phyloP scores from a whole-genome alignment of 2,113 vertebrate species.

The Todiramphus chloris region DNA sequence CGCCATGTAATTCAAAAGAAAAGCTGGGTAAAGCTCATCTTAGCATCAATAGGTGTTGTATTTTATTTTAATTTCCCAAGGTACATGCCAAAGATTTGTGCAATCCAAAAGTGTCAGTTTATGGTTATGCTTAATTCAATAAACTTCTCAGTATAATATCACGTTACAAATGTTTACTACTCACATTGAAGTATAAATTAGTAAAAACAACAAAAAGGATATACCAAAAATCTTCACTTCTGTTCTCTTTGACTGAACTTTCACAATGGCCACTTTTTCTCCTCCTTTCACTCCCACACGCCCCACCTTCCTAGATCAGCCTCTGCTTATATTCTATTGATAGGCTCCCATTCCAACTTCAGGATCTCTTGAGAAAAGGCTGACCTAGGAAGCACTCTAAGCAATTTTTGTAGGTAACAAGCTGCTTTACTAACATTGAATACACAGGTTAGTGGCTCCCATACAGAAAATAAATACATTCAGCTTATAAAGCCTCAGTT shows the following conservation, averaged over 20 bases:
- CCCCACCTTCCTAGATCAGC: not conserved
- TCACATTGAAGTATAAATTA: not conserved
- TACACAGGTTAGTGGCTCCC: not conserved
- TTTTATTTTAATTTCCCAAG: slow-evolving; percentile 24
- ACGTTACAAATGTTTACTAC: not conserved
- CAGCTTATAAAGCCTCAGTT: not conserved
- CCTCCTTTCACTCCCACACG: not conserved
- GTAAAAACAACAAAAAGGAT: not conserved
- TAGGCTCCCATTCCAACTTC: not conserved
- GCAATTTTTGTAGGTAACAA: not conserved
- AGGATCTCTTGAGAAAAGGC: not conserved
- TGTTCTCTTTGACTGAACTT: not conserved
- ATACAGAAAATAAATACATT: not conserved
- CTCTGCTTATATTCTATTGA: not conserved
- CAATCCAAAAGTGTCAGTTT: not conserved
- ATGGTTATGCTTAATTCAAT: slow-evolving; percentile 2
- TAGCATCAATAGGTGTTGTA: not conserved
- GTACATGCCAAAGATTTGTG: not conserved
- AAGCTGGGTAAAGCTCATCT: not conserved
- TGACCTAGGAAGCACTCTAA: not conserved
- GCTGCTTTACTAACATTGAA: not conserved
- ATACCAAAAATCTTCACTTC: not conserved
- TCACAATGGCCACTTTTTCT: not conserved
- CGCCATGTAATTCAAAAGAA: not conserved
- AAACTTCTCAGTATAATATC: not conserved